These are phyloP conservation scores for Anaspis maculata DNA, from an alignment of 2,888 invertebrate genomes.

Conservation along the genomic window DNA sequence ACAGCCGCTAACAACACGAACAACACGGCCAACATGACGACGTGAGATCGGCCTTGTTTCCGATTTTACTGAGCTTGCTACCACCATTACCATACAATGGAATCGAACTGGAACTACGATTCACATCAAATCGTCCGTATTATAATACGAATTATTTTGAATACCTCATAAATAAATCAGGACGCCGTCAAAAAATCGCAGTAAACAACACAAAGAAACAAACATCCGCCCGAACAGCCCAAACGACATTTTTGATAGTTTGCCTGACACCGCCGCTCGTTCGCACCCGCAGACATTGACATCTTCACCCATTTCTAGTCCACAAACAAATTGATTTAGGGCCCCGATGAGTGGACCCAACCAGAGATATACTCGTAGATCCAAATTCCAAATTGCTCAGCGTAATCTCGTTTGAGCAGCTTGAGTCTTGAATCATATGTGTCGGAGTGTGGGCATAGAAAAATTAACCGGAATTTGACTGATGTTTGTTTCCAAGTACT, in stretches of 20 bases:
- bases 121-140: conserved; percentile 34
- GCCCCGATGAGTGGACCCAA: too few relatives aligned
- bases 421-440: too few relatives aligned
- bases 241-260: conserved; percentile 10
- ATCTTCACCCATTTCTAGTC: too few relatives aligned
- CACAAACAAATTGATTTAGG: too few relatives aligned
- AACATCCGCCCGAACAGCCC: conserved; percentile 4
- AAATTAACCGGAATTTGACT: too few relatives aligned
- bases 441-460: too few relatives aligned
- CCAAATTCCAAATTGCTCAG: too few relatives aligned
- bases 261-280: conserved; percentile 4
- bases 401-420: too few relatives aligned
- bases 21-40: conserved; percentile 15
- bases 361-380: too few relatives aligned
- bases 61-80: conserved; percentile 14
- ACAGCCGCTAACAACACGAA: conserved; percentile 14
- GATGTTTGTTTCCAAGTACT: too few relatives aligned
- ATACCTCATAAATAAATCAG: conserved; percentile 33
- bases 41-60: conserved; percentile 15
- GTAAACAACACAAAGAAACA: conserved; percentile 7
- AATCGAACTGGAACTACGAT: conserved; percentile 28
- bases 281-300: conserved; percentile 2
- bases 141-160: conserved; percentile 34
- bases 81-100: conserved; percentile 26
- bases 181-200: conserved; percentile 17